phyloP scores from a whole-genome alignment of 2,888 invertebrate genomes.

The Podotricha telesiphe region DNA sequence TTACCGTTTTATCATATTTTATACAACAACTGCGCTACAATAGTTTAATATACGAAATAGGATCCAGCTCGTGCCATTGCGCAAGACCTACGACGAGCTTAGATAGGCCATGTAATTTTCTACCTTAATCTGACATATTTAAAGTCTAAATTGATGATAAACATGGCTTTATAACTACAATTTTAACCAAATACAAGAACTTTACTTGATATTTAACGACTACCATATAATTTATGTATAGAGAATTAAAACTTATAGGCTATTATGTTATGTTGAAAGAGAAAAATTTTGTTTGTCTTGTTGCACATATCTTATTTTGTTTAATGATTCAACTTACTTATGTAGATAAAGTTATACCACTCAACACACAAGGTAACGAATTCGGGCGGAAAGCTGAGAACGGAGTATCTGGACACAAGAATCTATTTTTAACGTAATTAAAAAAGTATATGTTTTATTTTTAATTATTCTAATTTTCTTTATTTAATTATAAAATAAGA shows the following conservation, averaged over 20 bases:
- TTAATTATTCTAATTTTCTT: too few species aligned
- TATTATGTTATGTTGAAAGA: slow-evolving; percentile 55
- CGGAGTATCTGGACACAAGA: too few species aligned
- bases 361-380: too few species aligned
- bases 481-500: too few species aligned
- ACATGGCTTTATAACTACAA: slow-evolving; percentile 60
- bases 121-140: slow-evolving; percentile 49
- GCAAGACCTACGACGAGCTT: slow-evolving; percentile 58
- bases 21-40: background rate
- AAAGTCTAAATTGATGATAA: slow-evolving; percentile 45
- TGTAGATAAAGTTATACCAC: too few species aligned
- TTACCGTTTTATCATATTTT: too few species aligned
- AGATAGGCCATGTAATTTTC: slow-evolving; percentile 46
- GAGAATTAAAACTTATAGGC: slow-evolving; percentile 72
- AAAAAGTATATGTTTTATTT: too few species aligned
- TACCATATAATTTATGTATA: slow-evolving; percentile 71
- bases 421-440: too few species aligned
- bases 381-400: too few species aligned
- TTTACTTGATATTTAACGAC: slow-evolving; percentile 78
- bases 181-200: slow-evolving; percentile 74
- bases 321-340: too few species aligned
- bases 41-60: slow-evolving; percentile 35
- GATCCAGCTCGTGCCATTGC: slow-evolving; percentile 62
- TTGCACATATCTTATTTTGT: background rate
- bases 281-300: background rate